Percentiles rank a stretch among this genome's conserved stretches.
phyloP scores from a whole-genome alignment of 2,797 vertebrate species.

The Onychomys arenicola region DNA sequence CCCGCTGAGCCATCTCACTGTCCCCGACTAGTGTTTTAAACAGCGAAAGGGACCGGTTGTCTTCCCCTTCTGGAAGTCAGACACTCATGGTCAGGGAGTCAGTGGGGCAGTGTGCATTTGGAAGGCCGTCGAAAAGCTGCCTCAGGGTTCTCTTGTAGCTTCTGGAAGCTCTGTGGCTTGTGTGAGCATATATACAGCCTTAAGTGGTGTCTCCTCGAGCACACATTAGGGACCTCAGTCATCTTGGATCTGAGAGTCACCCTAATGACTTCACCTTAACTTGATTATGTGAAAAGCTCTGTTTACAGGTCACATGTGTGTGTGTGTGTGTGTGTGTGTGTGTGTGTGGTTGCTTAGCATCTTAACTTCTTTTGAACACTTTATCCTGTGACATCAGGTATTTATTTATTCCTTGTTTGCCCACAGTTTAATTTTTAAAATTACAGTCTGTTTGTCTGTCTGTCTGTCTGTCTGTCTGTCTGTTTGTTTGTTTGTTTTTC shows the following conservation, averaged over 20 bases:
- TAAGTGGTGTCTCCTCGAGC: neutral
- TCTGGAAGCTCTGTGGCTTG: neutral
- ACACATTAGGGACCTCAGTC: neutral
- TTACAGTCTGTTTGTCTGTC: too few relatives aligned
- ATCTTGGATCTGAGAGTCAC: neutral
- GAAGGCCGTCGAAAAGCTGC: neutral
- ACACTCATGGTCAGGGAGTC: neutral
- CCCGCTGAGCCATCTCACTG: neutral
- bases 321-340: neutral
- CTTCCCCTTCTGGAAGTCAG: neutral
- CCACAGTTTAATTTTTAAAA: neutral
- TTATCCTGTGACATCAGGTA: neutral
- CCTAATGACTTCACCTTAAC: conserved; percentile 19
- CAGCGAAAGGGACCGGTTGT: neutral
- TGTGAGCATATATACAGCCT: neutral
- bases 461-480: too few relatives aligned
- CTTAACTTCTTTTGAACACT: neutral
- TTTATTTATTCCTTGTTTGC: conserved; percentile 28
- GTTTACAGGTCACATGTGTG: neutral
- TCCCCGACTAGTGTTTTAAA: neutral
- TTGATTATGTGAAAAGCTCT: neutral
- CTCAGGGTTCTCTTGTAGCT: neutral
- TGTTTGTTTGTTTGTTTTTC: neutral
- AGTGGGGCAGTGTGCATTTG: neutral
- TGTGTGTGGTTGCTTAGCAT: neutral